Evolutionary conservation across 2,797 vertebrate genomes (phyloP), one percentile per base, ranked within the genome.

Genomic region (Champsocephalus gunnari): DNA sequence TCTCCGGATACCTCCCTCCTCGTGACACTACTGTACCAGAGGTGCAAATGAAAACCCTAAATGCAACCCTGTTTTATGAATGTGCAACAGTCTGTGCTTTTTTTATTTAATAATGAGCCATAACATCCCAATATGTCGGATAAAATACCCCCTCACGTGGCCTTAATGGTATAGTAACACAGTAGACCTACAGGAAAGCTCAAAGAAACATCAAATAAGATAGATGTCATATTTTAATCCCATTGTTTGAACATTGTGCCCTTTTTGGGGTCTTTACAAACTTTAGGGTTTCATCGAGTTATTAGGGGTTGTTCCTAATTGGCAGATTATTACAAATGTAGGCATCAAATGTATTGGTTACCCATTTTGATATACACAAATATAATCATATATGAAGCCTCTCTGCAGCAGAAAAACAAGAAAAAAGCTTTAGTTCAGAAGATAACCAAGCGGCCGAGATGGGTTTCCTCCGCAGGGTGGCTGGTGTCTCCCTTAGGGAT

Each of bases 11-110:
- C 0, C 21, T 43, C 1, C 24, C 21, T 24, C 12, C 34, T 57
- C 24, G 43, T 72, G 41, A 51, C 32, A 41, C 6, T 2, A 19
- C 16, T 41, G 51, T 1, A 60, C 12, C 41, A 17, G 51, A 59
- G 32, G 17, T 17, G n/a, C 49, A 24, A n/a, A 48, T 34, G 41
- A 66, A 57, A 75, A 67, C 17, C 12, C 9, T 32, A 3, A 64
- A 44, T 5, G 21, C 3, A 41, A 12, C 24, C 11, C 16, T 14
- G 55, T 28, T 28, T 28, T 28, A 28, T 28, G 28, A 28, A 28
- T 28, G 28, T 28, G 28, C 28, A 28, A 28, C 28, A 28, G 21
- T 7, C 28, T 56, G 28, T 17, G 32, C 54, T 14, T 34, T 56
- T 59, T 59, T 7, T 1, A 12, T 13, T 59, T 12, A 1, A 43